Base-by-base conservation (phyloP, 2,888 invertebrate species). In the Griposia aprilina region DNA sequence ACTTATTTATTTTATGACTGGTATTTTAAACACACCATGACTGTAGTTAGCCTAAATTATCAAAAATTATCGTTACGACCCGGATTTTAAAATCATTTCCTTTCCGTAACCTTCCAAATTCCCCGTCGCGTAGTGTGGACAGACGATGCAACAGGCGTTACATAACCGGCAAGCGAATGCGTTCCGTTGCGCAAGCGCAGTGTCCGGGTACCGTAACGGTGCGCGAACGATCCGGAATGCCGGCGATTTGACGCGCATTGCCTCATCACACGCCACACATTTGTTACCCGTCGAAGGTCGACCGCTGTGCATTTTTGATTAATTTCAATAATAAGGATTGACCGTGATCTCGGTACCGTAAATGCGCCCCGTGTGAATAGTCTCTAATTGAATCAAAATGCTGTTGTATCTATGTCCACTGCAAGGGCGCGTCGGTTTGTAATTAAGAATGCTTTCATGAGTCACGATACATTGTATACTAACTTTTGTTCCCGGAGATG, bases 181-280 rank as follows among this genome's bases (percentile, higher is more conserved):
- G 94, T 93, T 93, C 87, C 84, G 93, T 96, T 95, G 94, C 95
- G 95, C 94, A 96, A 95, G 90, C 90, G 86, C 91, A 89, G 92
- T 88, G 94, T 95, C 95, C 96, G 96, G 96, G 94, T 95, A 91
- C 90, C 92, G 89, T 96, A 95, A 96, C 96, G 95, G 95, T 94
- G 91, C 92, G 92, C 93, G 93, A 91, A 93, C 95, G 93, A 93
- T 94, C 94, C 94, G 96, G 96, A 96, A 96, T 96, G 96, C 93
- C 92, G 93, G 90, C 92, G 93, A 95, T 96, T 94, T 94, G 95
- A 94, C 91, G 93, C 94, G 94, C 91, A 90, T 95, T 96, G 96
- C 95, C 87, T 92, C 95, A 95, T 91, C 92, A 87, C 82, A 85
- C 81, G 83, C 88, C 81, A 85, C 89, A 90, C 89, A 90, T 91